These are phyloP conservation scores for Dreissena rostriformis DNA, from an alignment of 1,140 invertebrate genomes.

Conservation along the genomic window DNA sequence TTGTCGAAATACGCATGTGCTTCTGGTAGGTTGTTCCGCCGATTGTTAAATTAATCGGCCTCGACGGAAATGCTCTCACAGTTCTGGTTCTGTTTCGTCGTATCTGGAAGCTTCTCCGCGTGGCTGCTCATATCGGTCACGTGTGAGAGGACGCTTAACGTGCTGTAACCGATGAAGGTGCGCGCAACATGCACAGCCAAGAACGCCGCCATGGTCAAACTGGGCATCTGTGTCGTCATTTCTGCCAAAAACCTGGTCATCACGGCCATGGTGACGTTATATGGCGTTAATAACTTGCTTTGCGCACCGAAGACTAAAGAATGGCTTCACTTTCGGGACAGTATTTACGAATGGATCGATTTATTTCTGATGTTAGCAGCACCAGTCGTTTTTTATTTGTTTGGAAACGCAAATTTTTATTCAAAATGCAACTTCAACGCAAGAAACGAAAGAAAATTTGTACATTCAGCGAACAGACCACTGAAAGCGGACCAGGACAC, in stretches of 20 bases:
- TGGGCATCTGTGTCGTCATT: neutral
- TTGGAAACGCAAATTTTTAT: slow-evolving; percentile 27
- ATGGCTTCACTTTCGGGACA: neutral
- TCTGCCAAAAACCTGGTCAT: neutral
- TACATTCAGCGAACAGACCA: neutral
- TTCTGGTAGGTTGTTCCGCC: slow-evolving; percentile 50
- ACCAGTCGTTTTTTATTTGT: neutral
- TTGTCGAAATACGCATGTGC: slow-evolving; percentile 12
- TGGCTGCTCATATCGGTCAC: neutral
- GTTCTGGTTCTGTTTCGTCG: slow-evolving; percentile 51
- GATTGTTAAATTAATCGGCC: slow-evolving; percentile 59
- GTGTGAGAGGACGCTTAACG: neutral
- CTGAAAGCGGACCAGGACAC: neutral
- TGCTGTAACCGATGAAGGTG: slow-evolving; percentile 27
- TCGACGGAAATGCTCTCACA: slow-evolving; percentile 60
- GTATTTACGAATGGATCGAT: neutral
- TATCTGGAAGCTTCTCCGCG: slow-evolving; percentile 3
- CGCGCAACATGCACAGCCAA: slow-evolving; percentile 2
- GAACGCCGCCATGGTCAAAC: neutral
- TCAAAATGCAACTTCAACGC: neutral
- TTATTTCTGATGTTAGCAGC: neutral
- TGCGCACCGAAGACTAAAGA: neutral
- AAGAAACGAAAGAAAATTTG: slow-evolving; percentile 8
- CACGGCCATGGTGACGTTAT: neutral
- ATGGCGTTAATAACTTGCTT: neutral